phyloP scores from a whole-genome alignment of 2,797 vertebrate genomes.

The Cetoscarus ocellatus region DNA sequence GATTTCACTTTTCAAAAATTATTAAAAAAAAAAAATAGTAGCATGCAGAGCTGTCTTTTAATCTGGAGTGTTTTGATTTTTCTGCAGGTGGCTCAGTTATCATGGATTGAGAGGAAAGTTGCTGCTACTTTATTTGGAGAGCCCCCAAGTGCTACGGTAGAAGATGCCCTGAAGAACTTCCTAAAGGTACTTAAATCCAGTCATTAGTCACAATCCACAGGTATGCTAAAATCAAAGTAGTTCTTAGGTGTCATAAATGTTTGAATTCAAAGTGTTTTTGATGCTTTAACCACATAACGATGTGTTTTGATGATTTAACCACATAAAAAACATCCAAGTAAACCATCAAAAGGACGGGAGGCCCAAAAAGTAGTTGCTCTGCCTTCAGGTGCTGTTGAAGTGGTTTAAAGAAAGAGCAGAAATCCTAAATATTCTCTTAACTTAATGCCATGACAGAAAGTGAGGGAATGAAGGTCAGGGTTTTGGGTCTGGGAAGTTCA shows the following conservation, averaged over 20 bases:
- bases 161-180: slow-evolving; percentile 93
- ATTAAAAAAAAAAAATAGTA: not conserved
- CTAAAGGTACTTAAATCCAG: slow-evolving; percentile 86
- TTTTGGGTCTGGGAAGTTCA: too few relatives aligned
- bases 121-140: slow-evolving; percentile 93
- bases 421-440: not conserved
- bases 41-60: not conserved
- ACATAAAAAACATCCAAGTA: not conserved
- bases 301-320: not conserved
- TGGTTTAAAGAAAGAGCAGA: not conserved
- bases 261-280: not conserved
- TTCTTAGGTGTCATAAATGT: not conserved
- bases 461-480: not conserved
- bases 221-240: not conserved
- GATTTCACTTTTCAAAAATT: not conserved
- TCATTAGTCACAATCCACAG: not conserved
- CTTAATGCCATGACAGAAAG: not conserved
- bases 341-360: not conserved
- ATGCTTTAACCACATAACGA: not conserved
- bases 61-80: not conserved
- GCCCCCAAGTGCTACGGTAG: slow-evolving; percentile 90
- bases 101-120: slow-evolving; percentile 97
- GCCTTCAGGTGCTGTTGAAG: not conserved
- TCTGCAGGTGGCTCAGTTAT: slow-evolving; percentile 92
- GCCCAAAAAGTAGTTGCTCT: not conserved